Base-by-base conservation (phyloP, 2,888 invertebrate genomes). In the Clunio marinus region DNA sequence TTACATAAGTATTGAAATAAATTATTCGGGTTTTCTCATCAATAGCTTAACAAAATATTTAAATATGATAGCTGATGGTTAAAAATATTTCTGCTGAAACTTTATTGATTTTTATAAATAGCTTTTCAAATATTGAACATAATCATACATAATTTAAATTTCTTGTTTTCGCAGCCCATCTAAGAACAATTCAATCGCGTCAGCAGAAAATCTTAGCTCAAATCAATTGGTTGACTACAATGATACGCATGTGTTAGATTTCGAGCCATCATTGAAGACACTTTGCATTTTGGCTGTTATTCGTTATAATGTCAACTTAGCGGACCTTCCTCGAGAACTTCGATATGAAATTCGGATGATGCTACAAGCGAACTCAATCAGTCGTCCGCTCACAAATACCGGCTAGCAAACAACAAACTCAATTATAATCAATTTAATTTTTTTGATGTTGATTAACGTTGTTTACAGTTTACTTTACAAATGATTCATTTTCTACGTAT, bases 201-300 rank as follows among this genome's bases (percentile, higher is more conserved):
- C 66, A n/a, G 35, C 32, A 15, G 69, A 28, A 20, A 28, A 17
- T 13, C 20, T 35, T 28, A 20, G 35, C n/a, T 45, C 20, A 46
- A 4, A 22, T 4, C 68, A 70, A 46, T 70, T 93, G 24, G 83
- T 88, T 72, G 93, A 93, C 76, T 89, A 91, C 74, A 88, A 88
- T 76, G 94, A 94, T 77, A 83, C 92, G 71, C 86, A 90, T 76
- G 83, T 94, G 13, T 79, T 94, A 70, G 93, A 94, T 77, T 88
- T 91, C 78, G 81, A 82, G 70, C 90, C 91, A 1, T 83, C 86
- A 2, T 80, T 93, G 46, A 89, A 87, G 76, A 90, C 88, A 0
- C 79, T 92, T 63, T 83, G 87, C 74, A 85, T 89, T 71, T 78
- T 88, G 70, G 80, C 80, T 63, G 88, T 90, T 7, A 75, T 87